A percentile compares a stretch with the other conserved stretches of the same genome.
Conservation (phyloP, 2,888 invertebrate genomes). For the Autographa pulchrina region DNA sequence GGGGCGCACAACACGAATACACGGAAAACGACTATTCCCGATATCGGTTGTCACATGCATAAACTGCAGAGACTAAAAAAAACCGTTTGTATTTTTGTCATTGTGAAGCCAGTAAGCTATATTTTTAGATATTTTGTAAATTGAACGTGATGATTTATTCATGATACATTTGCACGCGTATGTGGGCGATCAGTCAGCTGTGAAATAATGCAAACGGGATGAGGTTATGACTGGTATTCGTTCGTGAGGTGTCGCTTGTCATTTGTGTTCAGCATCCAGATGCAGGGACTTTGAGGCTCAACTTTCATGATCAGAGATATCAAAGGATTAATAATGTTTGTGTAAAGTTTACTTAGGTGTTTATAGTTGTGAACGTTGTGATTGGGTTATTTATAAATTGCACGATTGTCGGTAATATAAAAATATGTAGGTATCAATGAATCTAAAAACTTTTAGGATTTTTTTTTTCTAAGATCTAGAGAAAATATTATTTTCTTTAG, state of each 20-base stretch:
- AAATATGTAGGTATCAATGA: too few relatives aligned
- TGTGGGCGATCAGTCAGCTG: conserved; percentile 80
- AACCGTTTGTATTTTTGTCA: conserved; percentile 7
- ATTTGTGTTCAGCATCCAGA: too few relatives aligned
- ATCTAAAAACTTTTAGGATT: too few relatives aligned
- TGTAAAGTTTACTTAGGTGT: too few relatives aligned
- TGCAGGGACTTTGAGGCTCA: neutral
- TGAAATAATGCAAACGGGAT: conserved; percentile 87
- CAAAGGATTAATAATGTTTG: neutral
- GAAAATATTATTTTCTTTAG: too few relatives aligned
- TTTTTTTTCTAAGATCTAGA: too few relatives aligned
- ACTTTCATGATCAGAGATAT: neutral
- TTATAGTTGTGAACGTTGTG: too few relatives aligned
- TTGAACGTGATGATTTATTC: conserved; percentile 81
- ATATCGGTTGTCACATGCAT: conserved; percentile 9
- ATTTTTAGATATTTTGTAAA: conserved; percentile 69
- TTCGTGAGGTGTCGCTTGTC: conserved; percentile 67
- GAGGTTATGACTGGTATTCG: conserved; percentile 83
- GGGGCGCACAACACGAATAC: conserved; percentile 1
- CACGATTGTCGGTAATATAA: too few relatives aligned
- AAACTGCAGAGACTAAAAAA: conserved; percentile 6
- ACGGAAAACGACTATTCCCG: neutral
- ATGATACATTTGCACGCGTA: conserved; percentile 84
- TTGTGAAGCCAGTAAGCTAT: neutral
- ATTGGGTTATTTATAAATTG: too few relatives aligned